These are phyloP conservation scores for Heteronetta atricapilla DNA, from an alignment of 2,113 vertebrate species.

Conservation along the genomic window DNA sequence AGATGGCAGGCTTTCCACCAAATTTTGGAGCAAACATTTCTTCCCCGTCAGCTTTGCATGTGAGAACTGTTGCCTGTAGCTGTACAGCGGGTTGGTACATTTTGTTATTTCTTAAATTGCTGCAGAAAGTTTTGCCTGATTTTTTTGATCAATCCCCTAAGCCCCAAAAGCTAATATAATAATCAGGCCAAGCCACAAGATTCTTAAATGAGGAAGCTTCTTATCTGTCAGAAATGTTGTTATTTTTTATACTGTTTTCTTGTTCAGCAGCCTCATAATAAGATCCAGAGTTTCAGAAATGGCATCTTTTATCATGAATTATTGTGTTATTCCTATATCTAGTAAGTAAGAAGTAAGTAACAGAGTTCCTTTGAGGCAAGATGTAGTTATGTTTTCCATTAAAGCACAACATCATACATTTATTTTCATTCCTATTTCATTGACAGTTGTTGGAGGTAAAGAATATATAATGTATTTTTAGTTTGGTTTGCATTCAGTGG, in stretches of 20 bases:
- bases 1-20: neutral
- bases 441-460: neutral
- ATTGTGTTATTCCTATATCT: neutral
- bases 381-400: neutral
- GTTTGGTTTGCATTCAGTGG: neutral
- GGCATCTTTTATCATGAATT: constrained; percentile 2
- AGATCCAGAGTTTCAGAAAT: neutral
- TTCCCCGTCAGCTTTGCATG: neutral
- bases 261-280: neutral
- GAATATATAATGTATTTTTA: neutral
- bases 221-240: neutral
- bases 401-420: neutral
- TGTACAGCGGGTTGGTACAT: neutral
- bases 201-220: neutral
- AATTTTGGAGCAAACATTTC: neutral
- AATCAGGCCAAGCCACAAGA: neutral
- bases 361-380: neutral
- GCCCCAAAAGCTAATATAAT: neutral
- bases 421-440: neutral
- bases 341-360: neutral
- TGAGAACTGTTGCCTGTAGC: neutral
- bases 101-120: neutral
- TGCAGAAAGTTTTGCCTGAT: neutral
- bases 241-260: neutral
- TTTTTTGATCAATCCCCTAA: neutral